Evolutionary conservation across 2,797 vertebrate genomes (phyloP), one percentile per base, ranked within the genome.

Genomic region (Coregonus sp.): DNA sequence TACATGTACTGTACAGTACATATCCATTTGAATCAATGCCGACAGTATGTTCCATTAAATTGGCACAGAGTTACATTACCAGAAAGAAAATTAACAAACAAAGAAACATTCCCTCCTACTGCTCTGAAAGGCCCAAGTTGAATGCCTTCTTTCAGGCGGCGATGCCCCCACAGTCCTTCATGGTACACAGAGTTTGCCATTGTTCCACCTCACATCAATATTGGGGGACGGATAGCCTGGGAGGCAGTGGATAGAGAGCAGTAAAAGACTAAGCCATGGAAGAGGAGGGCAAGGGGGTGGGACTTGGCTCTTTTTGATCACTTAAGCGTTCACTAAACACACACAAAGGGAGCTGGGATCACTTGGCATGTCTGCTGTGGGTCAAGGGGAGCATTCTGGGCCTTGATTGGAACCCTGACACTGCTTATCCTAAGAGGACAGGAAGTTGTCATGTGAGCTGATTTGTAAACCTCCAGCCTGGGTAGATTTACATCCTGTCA

Each of bases 111-210:
- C 47, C 47, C 61, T 54, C 52, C 47, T 70, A 18, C 66, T n/a
- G 54, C 33, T 67, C 16, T 25, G 31, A 70, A 29, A 72, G 70
- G 40, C 37, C 51, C 31, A 37, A 75, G 50, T 52, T 85, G 83
- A 88, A 80, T 76, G 84, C 35, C 18, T 71, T 77, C 73, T 78
- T 82, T 85, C 74, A 82, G 72, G 75, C 50, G 29, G 9, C 47
- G 72, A 75, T 73, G 79, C 82, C 78, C 84, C 76, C 75, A 78
- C 75, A 79, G 77, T 77, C 73, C 78, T 86, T 82, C 80, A 85
- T 82, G 81, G 79, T 70, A 75, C 82, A 86, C 85, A 89, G 82
- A 87, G 83, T 86, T 85, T 72, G 75, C 56, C 72, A 84, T 89
- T 89, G 86, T 86, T 86, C 76, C 37, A 72, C 70, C 66, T 68